Conservation (phyloP, 2,797 vertebrate species). For the Periophthalmus magnuspinnatus region DNA sequence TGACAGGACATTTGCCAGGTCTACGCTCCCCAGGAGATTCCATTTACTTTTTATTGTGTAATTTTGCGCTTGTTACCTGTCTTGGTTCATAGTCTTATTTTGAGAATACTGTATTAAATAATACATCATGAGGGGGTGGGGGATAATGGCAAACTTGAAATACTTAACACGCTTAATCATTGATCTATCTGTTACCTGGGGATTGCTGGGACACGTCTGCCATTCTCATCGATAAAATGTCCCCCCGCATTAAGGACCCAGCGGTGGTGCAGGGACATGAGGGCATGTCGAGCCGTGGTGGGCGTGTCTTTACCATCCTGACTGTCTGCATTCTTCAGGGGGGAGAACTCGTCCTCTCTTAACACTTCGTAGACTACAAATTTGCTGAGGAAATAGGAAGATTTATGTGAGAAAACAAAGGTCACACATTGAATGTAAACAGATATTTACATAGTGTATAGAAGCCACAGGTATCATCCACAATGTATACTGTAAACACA, state of each 20-base stretch:
- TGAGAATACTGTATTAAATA: too few relatives aligned
- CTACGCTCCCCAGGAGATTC: too few relatives aligned
- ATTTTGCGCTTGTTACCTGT: slow-evolving; percentile 1
- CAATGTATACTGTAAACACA: neutral
- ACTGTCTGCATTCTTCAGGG: slow-evolving; percentile 94
- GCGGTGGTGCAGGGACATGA: slow-evolving; percentile 95
- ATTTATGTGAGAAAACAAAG: too few relatives aligned
- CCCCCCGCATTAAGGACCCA: slow-evolving; percentile 96
- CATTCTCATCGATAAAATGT: slow-evolving; percentile 93
- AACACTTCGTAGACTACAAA: slow-evolving; percentile 95
- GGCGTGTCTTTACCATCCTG: slow-evolving; percentile 97
- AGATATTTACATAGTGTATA: neutral
- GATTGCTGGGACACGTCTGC: slow-evolving; percentile 89
- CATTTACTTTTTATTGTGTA: too few relatives aligned
- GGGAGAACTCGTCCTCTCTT: slow-evolving; percentile 95
- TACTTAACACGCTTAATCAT: neutral
- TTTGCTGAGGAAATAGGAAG: slow-evolving; percentile 70
- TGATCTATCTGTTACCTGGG: slow-evolving; percentile 80
- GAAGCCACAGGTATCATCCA: neutral
- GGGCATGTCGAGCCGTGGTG: slow-evolving; percentile 87
- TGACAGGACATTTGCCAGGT: too few relatives aligned
- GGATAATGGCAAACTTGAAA: too few relatives aligned
- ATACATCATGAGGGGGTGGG: too few relatives aligned
- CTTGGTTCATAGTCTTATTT: neutral
- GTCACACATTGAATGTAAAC: neutral